Base-by-base conservation (phyloP, 2,888 invertebrate genomes). In the Adelognathus sp. region DNA sequence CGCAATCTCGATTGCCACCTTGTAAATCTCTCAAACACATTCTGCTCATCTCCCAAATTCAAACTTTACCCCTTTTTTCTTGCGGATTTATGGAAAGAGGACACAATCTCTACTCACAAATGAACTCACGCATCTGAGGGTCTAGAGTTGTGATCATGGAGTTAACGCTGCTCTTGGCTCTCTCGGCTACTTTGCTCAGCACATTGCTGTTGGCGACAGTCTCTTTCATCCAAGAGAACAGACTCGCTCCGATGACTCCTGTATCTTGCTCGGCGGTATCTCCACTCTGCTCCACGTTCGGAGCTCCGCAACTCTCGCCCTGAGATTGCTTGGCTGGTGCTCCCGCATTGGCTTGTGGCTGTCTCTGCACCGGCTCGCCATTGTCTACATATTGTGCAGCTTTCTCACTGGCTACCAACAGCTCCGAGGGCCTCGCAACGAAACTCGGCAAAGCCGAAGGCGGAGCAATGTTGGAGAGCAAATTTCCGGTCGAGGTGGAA, bases 51-150 rank as follows among this genome's bases (percentile, higher is more conserved):
- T 46, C 18, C 46, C 16, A 3, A 24, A 11, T 46, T n/a, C 46
- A 24, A 46, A 24, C 33, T 36, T 52, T 27, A 18, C 33, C 33
- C n/a, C 5, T 52, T 27, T n/a, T n/a, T n/a, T n/a, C n/a, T n/a
- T n/a, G 11, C 66, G 39, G 39, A 39, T 56, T 60, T 54, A 64
- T 46, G 75, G 61, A 71, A 75, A 41, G 41, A 21, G 64, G 71
- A 50, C 39, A 75, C 71, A 67, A 75, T 54, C 71, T 73, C 77
- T 85, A 94, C 95, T 93, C 93, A 97, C 97, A 94, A 82, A 97
- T 94, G 87, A 96, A 95, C 91, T 97, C 96, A 89, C 95, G 95
- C 97, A 97, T 97, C 90, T 97, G 97, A 14, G 97, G 97, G 90
- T 97, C 97, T 24, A 97, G 92, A 6, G 97, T 97, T 7, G 97